Evolutionary conservation across 2,888 invertebrate species (phyloP).

Genomic region (Microlaimidae sp.): DNA sequence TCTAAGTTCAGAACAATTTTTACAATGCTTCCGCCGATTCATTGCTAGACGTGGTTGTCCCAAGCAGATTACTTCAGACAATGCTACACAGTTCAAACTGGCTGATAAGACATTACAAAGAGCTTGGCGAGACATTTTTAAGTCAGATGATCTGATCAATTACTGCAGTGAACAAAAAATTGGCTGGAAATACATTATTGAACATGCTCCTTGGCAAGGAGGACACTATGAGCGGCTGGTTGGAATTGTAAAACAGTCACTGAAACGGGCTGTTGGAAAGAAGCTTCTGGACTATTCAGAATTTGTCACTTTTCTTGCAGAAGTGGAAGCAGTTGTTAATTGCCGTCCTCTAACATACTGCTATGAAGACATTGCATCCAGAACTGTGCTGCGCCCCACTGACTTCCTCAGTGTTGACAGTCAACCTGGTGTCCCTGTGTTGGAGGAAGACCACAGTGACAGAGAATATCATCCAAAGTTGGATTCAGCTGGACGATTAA

Average conservation of each 20-base stretch:
- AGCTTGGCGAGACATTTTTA: neutral
- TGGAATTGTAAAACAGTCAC: slow-evolving; percentile 4
- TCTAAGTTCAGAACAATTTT: slow-evolving; percentile 25
- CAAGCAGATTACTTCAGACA: slow-evolving; percentile 24
- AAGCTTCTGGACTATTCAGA: slow-evolving; percentile 7
- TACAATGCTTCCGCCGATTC: slow-evolving; percentile 28
- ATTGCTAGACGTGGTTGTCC: slow-evolving; percentile 29
- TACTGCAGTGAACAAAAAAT: slow-evolving; percentile 3
- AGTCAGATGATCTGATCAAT: neutral
- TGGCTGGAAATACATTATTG: slow-evolving; percentile 13
- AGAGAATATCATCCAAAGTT: neutral
- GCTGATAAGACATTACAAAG: slow-evolving; percentile 10
- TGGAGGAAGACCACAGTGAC: neutral
- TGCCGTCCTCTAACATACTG: slow-evolving; percentile 14
- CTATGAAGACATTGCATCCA: slow-evolving; percentile 5
- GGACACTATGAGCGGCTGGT: slow-evolving; percentile 15
- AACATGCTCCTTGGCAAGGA: slow-evolving; percentile 14
- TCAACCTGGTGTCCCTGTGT: neutral
- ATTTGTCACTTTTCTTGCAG: slow-evolving; percentile 10
- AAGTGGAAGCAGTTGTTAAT: slow-evolving; percentile 13
- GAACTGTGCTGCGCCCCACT: neutral
- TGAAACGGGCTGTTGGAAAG: slow-evolving; percentile 13
- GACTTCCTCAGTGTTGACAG: neutral
- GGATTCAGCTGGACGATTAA: neutral
- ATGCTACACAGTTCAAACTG: slow-evolving; percentile 36